A percentile compares a stretch with the other conserved stretches of the same genome.
These are phyloP conservation scores for Luscinia luscinia DNA, from an alignment of 2,797 vertebrate genomes.

Conservation along the genomic window DNA sequence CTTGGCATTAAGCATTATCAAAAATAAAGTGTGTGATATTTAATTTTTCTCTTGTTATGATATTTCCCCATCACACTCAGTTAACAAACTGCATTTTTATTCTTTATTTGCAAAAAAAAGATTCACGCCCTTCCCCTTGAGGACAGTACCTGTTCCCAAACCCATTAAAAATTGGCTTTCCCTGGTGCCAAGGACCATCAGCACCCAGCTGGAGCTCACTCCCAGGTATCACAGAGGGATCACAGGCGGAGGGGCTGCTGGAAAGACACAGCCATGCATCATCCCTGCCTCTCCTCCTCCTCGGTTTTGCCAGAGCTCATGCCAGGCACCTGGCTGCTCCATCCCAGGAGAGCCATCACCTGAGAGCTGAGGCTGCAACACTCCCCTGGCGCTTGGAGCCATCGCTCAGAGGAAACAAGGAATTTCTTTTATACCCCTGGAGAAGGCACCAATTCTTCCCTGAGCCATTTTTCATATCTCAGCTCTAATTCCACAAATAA, in stretches of 20 bases:
- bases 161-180: neutral
- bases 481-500: conserved; percentile 64
- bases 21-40: neutral
- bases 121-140: neutral
- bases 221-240: neutral
- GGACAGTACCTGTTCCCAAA: neutral
- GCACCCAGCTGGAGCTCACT: neutral
- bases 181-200: neutral
- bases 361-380: neutral
- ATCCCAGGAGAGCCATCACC: neutral
- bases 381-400: neutral
- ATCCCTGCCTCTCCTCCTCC: neutral
- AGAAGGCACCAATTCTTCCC: conserved; percentile 16
- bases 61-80: neutral
- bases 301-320: neutral
- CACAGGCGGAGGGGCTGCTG: too few species aligned
- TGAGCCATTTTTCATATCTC: conserved; percentile 14
- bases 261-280: neutral
- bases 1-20: neutral
- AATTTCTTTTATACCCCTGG: neutral
- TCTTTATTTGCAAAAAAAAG: neutral
- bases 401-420: conserved; percentile 25
- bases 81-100: neutral
- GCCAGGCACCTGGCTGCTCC: neutral
- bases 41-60: neutral